A percentile compares a stretch with the other conserved stretches of the same genome.
Conservation (phyloP, 2,113 vertebrate species). For the Dicerorhinus sumatrensis region DNA sequence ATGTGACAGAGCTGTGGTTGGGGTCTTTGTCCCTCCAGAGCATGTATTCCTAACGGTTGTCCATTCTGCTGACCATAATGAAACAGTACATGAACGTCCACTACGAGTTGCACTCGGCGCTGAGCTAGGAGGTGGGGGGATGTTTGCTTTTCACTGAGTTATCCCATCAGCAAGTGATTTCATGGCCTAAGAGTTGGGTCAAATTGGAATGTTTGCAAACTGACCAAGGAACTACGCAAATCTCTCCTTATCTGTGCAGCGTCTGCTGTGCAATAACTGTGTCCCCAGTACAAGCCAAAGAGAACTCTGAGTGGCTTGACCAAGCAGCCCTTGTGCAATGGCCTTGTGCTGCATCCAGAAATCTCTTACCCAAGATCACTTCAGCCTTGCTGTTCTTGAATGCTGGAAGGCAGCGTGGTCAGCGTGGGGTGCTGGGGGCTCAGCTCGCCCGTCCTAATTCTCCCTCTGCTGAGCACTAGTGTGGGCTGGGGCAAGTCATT, state of each 20-base stretch:
- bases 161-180: neutral
- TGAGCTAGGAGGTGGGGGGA: neutral
- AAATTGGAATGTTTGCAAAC: neutral
- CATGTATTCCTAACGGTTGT: accelerated
- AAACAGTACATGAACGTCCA: accelerated
- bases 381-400: neutral
- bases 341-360: neutral
- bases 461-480: accelerated
- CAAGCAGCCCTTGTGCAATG: constrained; percentile 25
- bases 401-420: neutral
- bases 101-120: accelerated
- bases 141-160: accelerated
- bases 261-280: constrained; percentile 21
- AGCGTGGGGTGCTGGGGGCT: accelerated
- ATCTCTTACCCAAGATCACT: constrained; percentile 53
- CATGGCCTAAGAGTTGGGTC: neutral
- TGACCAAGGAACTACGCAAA: neutral
- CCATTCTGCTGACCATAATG: neutral
- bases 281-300: neutral
- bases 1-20: accelerated
- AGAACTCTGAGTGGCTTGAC: neutral
- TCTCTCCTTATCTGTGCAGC: constrained; percentile 1
- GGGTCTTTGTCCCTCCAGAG: neutral
- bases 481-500: accelerated
- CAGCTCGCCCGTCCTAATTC: neutral